Conservation (phyloP, 2,888 invertebrate species). For the Harpagoxenus sublaevis region DNA sequence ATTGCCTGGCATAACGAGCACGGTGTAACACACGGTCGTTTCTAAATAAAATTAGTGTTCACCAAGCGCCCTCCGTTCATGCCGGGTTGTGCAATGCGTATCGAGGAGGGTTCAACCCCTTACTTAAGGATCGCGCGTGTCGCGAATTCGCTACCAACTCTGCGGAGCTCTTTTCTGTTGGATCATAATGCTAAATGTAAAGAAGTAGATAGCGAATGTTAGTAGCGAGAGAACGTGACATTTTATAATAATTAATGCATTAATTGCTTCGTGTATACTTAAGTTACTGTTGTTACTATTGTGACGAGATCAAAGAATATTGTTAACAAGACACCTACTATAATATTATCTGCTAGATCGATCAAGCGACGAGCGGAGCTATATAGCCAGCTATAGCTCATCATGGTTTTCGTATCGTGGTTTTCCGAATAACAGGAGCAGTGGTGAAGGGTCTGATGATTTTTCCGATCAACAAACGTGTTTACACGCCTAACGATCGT, state of each 20-base stretch:
- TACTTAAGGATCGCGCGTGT: constrained; percentile 52
- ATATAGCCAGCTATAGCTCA: neutral
- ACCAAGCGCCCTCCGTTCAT: constrained; percentile 10
- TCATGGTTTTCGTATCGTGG: constrained; percentile 43
- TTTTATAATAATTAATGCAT: neutral
- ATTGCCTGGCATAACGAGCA: constrained; percentile 74
- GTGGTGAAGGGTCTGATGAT: constrained; percentile 28
- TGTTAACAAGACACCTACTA: neutral
- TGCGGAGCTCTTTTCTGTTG: neutral
- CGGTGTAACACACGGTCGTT: constrained; percentile 70
- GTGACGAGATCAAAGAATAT: neutral
- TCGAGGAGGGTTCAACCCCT: constrained; percentile 29
- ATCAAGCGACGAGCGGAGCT: neutral
- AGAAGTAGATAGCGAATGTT: neutral
- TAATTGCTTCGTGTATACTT: neutral
- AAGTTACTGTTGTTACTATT: neutral
- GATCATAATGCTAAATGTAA: constrained; percentile 18
- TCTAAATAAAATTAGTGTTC: constrained; percentile 76
- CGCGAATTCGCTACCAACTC: constrained; percentile 19
- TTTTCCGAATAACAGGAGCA: constrained; percentile 21
- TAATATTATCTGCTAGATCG: neutral
- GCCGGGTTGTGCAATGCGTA: constrained; percentile 37
- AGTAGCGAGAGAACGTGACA: neutral
- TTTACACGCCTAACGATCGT: constrained; percentile 58
- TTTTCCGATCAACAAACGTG: constrained; percentile 59